A percentile compares a stretch with the other conserved stretches of the same genome.
Evolutionary conservation across 2,888 invertebrate genomes (phyloP).

Genomic region (Drosophila silvestris): DNA sequence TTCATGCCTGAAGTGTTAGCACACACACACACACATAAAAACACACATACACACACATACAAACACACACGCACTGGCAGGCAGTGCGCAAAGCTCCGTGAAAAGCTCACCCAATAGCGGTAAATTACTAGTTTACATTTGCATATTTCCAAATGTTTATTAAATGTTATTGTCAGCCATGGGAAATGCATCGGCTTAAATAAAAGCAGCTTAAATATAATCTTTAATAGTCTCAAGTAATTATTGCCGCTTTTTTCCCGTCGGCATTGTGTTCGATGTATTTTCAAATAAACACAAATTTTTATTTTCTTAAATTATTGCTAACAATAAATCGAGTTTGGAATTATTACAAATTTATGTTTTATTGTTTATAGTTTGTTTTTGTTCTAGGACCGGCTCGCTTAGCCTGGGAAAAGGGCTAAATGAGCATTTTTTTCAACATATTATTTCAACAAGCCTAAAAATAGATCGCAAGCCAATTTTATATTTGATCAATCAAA

Average conservation of each 20-base stretch:
- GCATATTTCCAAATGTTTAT: neutral
- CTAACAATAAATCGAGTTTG: neutral
- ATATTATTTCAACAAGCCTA: neutral
- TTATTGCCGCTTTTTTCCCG: neutral
- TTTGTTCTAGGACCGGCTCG: too few species aligned
- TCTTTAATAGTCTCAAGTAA: neutral
- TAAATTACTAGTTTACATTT: conserved; percentile 8
- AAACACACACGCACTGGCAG: neutral
- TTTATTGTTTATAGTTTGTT: neutral
- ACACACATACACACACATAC: neutral
- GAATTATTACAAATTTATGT: neutral
- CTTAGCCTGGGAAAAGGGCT: neutral
- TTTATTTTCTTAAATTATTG: neutral
- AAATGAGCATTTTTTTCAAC: neutral
- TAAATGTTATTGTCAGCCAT: neutral
- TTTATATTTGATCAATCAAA: neutral
- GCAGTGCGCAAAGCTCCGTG: conserved; percentile 9
- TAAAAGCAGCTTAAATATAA: neutral
- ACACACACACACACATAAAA: neutral
- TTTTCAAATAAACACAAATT: neutral
- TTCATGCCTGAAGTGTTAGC: conserved; percentile 2
- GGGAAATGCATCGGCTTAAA: neutral
- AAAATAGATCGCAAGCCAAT: neutral
- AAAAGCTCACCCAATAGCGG: conserved; percentile 8
- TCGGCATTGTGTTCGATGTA: too few species aligned